Percentiles rank a stretch among this genome's conserved stretches.
phyloP scores from a whole-genome alignment of 2,888 invertebrate genomes.

The Pantelozetes paolii region DNA sequence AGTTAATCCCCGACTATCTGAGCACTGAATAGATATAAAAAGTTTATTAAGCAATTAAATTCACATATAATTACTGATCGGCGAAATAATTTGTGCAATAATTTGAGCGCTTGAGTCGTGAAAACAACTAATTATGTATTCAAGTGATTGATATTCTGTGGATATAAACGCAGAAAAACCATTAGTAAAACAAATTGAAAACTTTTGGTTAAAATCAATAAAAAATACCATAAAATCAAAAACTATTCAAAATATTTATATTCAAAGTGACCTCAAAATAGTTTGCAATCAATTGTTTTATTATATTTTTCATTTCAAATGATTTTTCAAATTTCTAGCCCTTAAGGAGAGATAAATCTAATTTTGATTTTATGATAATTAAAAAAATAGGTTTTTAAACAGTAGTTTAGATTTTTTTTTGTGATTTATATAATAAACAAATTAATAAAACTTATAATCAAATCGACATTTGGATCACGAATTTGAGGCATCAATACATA shows the following conservation, averaged over 20 bases:
- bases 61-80: neutral
- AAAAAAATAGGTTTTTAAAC: no score
- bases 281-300: neutral
- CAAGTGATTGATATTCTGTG: neutral
- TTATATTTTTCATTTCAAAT: neutral
- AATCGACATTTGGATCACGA: neutral
- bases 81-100: neutral
- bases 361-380: no score
- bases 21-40: neutral
- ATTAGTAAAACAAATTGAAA: neutral
- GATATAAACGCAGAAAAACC: neutral
- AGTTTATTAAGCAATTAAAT: constrained; percentile 6
- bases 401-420: neutral
- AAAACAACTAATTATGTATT: neutral
- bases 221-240: neutral
- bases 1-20: neutral
- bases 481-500: neutral
- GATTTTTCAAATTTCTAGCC: no score
- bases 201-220: neutral
- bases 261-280: neutral
- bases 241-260: neutral
- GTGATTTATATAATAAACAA: neutral
- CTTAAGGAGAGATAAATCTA: no score
- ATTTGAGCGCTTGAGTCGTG: neutral
- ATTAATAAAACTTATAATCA: neutral